Base-by-base conservation (phyloP, 1,140 invertebrate species). In the Schlechtendalia chinensis region DNA sequence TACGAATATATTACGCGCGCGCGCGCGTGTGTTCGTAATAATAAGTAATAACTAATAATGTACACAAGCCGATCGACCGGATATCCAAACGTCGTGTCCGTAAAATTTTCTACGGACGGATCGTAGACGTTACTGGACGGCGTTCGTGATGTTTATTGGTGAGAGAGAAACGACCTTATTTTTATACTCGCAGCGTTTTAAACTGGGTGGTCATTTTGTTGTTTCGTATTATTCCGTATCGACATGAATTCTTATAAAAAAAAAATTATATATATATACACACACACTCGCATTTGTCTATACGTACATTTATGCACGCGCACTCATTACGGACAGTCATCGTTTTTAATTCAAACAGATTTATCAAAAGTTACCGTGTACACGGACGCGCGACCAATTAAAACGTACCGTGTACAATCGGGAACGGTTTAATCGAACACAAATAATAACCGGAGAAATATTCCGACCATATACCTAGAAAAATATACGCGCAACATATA, bases 21-120 rank as follows among this genome's bases (percentile, higher is more conserved):
- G 12, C 16, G 27, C 63, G 61, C 17, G 8, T 50, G 45, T 50
- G 8, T 50, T 47, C 19, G n/a, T 67, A 69, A 71, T 71, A 71
- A 71, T 71, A 71, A 71, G 2, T 71, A 71, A 50, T 50, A 50
- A 65, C 63, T 53, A 53, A 71, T 53, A 71, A 53, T 19, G 47
- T 53, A 53, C 67, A 50, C 47, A 50, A 63, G 29, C 29, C 22
- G 24, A 50, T 71, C 24, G 45, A 53, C 67, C 45, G 67, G 45
- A 71, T 71, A 71, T 71, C 47, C 47, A 71, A n/a, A 71, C 53
- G 53, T 71, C 67, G 67, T 71, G 67, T 71, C 47, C 47, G 47
- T 53, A 53, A 53, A 50, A n/a, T n/a, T 39, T 47, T 17, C 24
- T 50, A 24, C 19, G 17, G 45, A 71, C 45, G 14, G 24, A 71